These are phyloP conservation scores for Lagorchestes hirsutus DNA, from an alignment of 2,797 vertebrate genomes.

Conservation along the genomic window DNA sequence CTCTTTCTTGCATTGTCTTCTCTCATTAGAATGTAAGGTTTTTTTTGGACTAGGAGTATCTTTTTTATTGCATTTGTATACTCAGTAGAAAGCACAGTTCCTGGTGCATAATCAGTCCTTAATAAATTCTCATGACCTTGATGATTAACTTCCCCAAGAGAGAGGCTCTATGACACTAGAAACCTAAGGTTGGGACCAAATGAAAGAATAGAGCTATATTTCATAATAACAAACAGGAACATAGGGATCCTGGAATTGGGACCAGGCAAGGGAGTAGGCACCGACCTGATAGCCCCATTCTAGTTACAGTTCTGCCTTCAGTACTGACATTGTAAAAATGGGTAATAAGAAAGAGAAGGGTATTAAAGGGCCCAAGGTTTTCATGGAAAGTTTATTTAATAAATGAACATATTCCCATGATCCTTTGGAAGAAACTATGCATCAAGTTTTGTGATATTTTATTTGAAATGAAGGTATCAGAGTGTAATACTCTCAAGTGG, in stretches of 20 bases:
- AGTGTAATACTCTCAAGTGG: neutral
- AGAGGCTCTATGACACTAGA: neutral
- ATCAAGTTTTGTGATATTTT: neutral
- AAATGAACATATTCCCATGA: neutral
- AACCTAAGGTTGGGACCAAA: neutral
- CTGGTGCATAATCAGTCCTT: neutral
- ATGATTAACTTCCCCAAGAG: neutral
- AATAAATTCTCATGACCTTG: too few relatives aligned
- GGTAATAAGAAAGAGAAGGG: neutral
- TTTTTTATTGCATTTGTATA: neutral
- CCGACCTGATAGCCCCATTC: neutral
- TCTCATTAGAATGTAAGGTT: neutral
- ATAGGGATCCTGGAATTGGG: neutral
- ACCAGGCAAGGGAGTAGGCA: neutral
- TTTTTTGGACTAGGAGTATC: neutral
- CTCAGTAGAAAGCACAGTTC: neutral
- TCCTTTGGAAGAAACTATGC: neutral
- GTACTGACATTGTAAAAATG: neutral
- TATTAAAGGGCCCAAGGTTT: neutral
- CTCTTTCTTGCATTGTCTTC: neutral
- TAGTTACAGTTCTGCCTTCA: neutral
- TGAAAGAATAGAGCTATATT: neutral
- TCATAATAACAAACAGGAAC: neutral
- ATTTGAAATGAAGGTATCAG: neutral
- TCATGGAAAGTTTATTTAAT: neutral